These are phyloP conservation scores for Drosophila quinaria DNA, from an alignment of 2,888 invertebrate species.

Conservation along the genomic window DNA sequence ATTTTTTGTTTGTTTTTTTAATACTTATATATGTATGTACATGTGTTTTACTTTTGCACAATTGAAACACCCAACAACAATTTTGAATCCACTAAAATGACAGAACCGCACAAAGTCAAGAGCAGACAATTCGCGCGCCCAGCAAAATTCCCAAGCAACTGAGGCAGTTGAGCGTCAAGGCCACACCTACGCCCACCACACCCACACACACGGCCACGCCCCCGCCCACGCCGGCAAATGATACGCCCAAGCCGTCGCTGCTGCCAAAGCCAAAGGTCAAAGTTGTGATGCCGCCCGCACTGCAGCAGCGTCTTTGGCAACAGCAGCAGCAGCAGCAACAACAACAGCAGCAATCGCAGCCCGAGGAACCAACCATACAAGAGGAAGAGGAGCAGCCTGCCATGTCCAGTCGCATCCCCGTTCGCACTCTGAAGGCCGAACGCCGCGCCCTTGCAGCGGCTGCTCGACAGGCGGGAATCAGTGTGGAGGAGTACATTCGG, in stretches of 20 bases:
- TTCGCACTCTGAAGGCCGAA: slow-evolving; percentile 85
- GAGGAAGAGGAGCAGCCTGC: slow-evolving; percentile 57
- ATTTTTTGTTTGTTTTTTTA: slow-evolving; percentile 33
- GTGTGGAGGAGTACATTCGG: slow-evolving; percentile 61
- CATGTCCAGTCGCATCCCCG: slow-evolving; percentile 83
- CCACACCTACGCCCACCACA: slow-evolving; percentile 54
- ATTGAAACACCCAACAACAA: slow-evolving; percentile 58
- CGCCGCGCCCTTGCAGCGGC: slow-evolving; percentile 79
- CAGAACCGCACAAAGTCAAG: slow-evolving; percentile 74
- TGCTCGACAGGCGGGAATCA: slow-evolving; percentile 70
- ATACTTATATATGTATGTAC: slow-evolving; percentile 42
- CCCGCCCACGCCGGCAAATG: slow-evolving; percentile 42
- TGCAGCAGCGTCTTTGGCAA: slow-evolving; percentile 75
- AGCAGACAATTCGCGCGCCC: slow-evolving; percentile 55
- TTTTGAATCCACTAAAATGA: slow-evolving; percentile 52
- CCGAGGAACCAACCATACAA: slow-evolving; percentile 62
- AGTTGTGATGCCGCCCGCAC: slow-evolving; percentile 81
- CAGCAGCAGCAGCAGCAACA: slow-evolving; percentile 58
- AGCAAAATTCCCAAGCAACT: slow-evolving; percentile 74
- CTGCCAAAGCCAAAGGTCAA: slow-evolving; percentile 85
- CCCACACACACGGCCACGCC: slow-evolving; percentile 52
- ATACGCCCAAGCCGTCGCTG: slow-evolving; percentile 82
- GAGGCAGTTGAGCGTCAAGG: slow-evolving; percentile 38
- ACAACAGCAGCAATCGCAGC: slow-evolving; percentile 32
- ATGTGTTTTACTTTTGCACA: slow-evolving; percentile 78